Percentiles rank a stretch among this genome's conserved stretches.
These are phyloP conservation scores for Magallana ariakensis DNA, from an alignment of 1,140 invertebrate genomes.

Conservation along the genomic window DNA sequence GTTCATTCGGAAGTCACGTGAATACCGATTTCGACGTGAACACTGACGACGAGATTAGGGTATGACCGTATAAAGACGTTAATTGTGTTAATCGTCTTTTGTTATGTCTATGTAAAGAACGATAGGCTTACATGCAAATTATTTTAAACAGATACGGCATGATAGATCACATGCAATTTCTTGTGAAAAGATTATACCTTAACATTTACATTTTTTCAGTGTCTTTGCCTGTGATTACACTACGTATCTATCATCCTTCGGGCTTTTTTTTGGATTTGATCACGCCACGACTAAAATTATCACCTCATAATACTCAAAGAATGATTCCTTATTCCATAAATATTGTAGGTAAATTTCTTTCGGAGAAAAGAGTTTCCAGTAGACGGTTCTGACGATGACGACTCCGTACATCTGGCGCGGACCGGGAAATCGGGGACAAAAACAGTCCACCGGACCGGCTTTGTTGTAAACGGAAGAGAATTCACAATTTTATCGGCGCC, in stretches of 20 bases:
- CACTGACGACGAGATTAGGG: not conserved
- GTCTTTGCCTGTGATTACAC: too few species aligned
- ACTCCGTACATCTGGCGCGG: not conserved
- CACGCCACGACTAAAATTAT: too few species aligned
- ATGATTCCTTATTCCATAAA: not conserved
- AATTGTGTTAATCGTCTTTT: too few species aligned
- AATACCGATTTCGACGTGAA: constrained; percentile 1
- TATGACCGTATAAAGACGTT: not conserved
- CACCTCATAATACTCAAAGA: too few species aligned
- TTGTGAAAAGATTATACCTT: too few species aligned
- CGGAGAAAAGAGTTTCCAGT: not conserved
- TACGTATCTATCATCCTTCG: too few species aligned
- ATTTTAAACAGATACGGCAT: too few species aligned
- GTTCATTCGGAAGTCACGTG: constrained; percentile 58
- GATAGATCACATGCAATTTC: too few species aligned
- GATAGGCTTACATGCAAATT: too few species aligned
- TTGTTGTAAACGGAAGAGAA: not conserved
- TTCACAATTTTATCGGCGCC: not conserved
- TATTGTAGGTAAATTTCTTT: constrained; percentile 22
- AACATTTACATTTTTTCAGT: too few species aligned
- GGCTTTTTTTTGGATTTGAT: too few species aligned
- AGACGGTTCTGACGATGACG: not conserved
- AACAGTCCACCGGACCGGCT: not conserved
- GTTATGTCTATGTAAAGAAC: too few species aligned
- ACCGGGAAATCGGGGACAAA: not conserved